A percentile compares a stretch with the other conserved stretches of the same genome.
Evolutionary conservation across 2,113 vertebrate species (phyloP).

Genomic region (Saiga tatarica): DNA sequence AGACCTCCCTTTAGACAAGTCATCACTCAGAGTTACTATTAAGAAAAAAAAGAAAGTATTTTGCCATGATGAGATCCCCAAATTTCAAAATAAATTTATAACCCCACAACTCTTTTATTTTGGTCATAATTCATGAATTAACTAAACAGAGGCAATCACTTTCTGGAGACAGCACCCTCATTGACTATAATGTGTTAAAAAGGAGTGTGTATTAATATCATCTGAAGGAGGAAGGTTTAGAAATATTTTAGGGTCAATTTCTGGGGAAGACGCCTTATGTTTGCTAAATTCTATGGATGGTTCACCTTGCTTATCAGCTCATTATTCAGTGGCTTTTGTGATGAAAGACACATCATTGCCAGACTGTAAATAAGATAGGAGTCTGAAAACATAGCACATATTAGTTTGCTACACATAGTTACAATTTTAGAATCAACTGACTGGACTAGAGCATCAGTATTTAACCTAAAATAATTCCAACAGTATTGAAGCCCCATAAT

Average conservation of each 20-base stretch:
- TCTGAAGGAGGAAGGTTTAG: neutral
- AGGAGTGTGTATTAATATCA: rapidly evolving
- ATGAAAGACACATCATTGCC: neutral
- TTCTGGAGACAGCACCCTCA: neutral
- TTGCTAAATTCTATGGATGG: neutral
- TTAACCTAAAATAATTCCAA: neutral
- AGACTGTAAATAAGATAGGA: neutral
- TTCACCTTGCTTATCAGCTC: neutral
- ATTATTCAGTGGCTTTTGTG: neutral
- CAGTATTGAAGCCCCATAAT: neutral
- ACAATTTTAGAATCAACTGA: neutral
- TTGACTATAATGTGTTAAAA: neutral
- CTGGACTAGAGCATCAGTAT: neutral
- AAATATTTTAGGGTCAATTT: neutral
- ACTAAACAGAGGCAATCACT: neutral
- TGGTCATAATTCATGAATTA: neutral
- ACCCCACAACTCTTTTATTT: neutral
- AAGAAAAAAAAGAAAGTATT: neutral
- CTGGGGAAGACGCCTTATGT: neutral
- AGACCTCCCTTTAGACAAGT: neutral
- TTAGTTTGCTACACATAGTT: neutral
- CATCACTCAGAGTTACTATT: neutral
- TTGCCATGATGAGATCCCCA: neutral
- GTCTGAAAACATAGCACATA: neutral
- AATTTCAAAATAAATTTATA: neutral